Evolutionary conservation across 2,888 invertebrate species (phyloP), one percentile per base, ranked within the genome.

Genomic region (Venusia cambrica): DNA sequence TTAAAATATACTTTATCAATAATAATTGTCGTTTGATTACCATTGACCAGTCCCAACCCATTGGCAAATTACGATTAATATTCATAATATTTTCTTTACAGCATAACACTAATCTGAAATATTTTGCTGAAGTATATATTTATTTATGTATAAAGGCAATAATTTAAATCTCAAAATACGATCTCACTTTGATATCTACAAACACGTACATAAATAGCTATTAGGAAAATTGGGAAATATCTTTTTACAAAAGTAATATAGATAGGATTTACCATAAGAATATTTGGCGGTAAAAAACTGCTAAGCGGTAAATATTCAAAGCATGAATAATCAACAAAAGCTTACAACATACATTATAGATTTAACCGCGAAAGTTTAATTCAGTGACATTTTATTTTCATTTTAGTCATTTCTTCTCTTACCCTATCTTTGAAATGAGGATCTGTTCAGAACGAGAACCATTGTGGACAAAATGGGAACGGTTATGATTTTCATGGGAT

Each of bases 91-190:
- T 48, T 48, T 70, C 69, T 75, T 72, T 61, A 78, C 76, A 79
- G 78, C 78, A 59, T 74, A 74, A 73, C 70, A 72, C 78, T 81
- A 81, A 65, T 73, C 51, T 74, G 75, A 80, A 81, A 84, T 79
- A 81, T 74, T 66, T 57, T 73, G 75, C 66, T 73, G 73, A 73
- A 79, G 73, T 73, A 30, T 24, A 33, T 20, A 25, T 62, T 38
- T 37, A 42, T 37, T 31, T 36, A 40, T 26, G 38, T 47, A 50
- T 66, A 75, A 68, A 74, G 69, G 73, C 58, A 71, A 74, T 71
- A 72, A 72, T 73, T 58, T 47, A 73, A 66, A 61, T 75, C 73
- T 65, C 71, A 75, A 76, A 76, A 75, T 73, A 73, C 59, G 53
- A 61, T 66, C 54, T 69, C 64, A 66, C 54, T 65, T 65, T 61